These are phyloP conservation scores for Hedychridium roseum DNA, from an alignment of 2,888 invertebrate species.

Conservation along the genomic window DNA sequence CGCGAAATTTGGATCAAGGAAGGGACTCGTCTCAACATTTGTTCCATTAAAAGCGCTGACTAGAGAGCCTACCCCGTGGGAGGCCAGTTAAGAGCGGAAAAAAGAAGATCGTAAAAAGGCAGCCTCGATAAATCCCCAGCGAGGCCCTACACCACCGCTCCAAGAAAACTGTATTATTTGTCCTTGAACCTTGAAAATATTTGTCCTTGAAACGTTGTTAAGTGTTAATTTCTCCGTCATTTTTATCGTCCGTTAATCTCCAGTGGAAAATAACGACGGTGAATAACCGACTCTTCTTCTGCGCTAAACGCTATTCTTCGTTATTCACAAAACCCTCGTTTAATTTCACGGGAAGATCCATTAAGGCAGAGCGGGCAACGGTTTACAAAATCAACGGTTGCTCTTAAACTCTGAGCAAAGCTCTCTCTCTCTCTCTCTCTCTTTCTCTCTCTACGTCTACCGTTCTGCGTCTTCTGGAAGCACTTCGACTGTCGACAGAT, in stretches of 20 bases:
- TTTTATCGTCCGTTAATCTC: too few species aligned
- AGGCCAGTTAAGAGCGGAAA: conserved; percentile 10
- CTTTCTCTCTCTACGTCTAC: not conserved
- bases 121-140: conserved; percentile 35
- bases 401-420: conserved; percentile 19
- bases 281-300: too few species aligned
- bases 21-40: conserved; percentile 39
- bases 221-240: too few species aligned
- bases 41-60: conserved; percentile 37
- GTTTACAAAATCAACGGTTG: conserved; percentile 28
- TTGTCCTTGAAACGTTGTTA: too few species aligned
- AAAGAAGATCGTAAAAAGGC: conserved; percentile 29
- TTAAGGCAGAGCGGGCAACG: conserved; percentile 15
- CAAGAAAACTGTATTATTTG: too few species aligned
- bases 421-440: conserved; percentile 19
- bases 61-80: conserved; percentile 24
- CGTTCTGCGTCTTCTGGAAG: conserved; percentile 32
- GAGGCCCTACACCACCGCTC: too few species aligned
- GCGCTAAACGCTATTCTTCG: too few species aligned
- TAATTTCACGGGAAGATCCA: conserved; percentile 11
- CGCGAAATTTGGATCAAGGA: conserved; percentile 29
- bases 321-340: not conserved
- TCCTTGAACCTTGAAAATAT: too few species aligned
- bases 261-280: too few species aligned
- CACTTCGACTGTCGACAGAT: conserved; percentile 39